Evolutionary conservation across 2,888 invertebrate genomes (phyloP).

Genomic region (Cataglyphis livida): DNA sequence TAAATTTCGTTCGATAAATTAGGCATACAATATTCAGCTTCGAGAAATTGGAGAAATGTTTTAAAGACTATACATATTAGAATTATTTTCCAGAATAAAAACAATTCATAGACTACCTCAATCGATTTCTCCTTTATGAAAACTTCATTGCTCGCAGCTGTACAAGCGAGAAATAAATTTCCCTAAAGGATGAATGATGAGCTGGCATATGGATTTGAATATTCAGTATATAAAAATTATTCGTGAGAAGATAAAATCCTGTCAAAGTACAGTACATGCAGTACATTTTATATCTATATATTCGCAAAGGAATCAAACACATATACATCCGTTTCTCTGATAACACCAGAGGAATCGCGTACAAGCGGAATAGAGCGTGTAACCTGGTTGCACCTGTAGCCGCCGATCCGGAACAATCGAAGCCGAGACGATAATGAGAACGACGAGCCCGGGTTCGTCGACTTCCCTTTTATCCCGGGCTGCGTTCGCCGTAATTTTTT

Average conservation of each 20-base stretch:
- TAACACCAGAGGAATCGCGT: conserved; percentile 62
- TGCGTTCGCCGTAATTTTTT: conserved; percentile 67
- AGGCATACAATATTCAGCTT: neutral
- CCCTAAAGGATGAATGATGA: neutral
- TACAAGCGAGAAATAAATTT: conserved; percentile 1
- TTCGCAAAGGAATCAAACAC: neutral
- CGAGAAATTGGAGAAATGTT: neutral
- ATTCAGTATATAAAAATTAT: neutral
- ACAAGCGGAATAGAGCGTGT: conserved; percentile 73
- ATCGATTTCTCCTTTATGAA: neutral
- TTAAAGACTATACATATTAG: neutral
- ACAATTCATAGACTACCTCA: neutral
- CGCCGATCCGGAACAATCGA: conserved; percentile 78
- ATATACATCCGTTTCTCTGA: conserved; percentile 30
- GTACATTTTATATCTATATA: neutral
- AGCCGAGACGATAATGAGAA: conserved; percentile 79
- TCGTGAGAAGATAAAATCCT: neutral
- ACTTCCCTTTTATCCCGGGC: conserved; percentile 64
- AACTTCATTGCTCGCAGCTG: conserved; percentile 13
- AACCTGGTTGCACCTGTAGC: conserved; percentile 75
- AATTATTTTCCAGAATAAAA: conserved; percentile 11
- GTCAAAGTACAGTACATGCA: neutral
- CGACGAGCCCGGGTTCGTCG: conserved; percentile 72
- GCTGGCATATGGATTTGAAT: neutral
- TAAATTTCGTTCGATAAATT: neutral